Conservation (phyloP, 2,797 vertebrate genomes). For the Oreochromis mossambicus region DNA sequence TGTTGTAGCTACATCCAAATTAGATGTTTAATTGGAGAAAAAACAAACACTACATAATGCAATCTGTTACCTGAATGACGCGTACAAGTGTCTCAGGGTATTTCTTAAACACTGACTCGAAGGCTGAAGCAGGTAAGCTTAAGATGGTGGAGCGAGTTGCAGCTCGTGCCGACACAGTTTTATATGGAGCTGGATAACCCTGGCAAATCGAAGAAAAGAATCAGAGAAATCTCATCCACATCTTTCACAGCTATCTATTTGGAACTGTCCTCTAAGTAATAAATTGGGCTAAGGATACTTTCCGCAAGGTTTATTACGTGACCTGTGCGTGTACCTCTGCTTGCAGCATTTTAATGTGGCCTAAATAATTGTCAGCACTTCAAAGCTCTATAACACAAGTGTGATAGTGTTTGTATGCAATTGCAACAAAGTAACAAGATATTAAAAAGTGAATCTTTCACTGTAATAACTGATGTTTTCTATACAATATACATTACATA, state of each 20-base stretch:
- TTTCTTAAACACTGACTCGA: slow-evolving; percentile 91
- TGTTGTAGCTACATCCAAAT: neutral
- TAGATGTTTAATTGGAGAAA: neutral
- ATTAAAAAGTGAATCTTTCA: neutral
- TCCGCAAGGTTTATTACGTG: neutral
- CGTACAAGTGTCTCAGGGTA: slow-evolving; percentile 94
- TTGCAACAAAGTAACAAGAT: neutral
- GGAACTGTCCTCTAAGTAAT: neutral
- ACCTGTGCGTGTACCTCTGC: neutral
- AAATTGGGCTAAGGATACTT: neutral
- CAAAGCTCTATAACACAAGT: neutral
- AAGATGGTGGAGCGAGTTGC: slow-evolving; percentile 84
- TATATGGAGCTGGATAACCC: slow-evolving; percentile 91
- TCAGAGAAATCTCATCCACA: neutral
- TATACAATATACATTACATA: neutral
- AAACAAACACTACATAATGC: neutral
- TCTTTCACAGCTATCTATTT: neutral
- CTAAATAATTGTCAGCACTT: neutral
- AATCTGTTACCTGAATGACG: slow-evolving; percentile 84
- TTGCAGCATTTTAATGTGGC: neutral
- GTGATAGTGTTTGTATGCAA: neutral
- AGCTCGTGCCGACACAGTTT: slow-evolving; percentile 87
- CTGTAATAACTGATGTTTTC: neutral
- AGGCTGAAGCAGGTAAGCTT: slow-evolving; percentile 87
- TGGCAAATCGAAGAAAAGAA: slow-evolving; percentile 34